Conservation (phyloP, 2,888 invertebrate genomes). For the Achlya flavicornis region DNA sequence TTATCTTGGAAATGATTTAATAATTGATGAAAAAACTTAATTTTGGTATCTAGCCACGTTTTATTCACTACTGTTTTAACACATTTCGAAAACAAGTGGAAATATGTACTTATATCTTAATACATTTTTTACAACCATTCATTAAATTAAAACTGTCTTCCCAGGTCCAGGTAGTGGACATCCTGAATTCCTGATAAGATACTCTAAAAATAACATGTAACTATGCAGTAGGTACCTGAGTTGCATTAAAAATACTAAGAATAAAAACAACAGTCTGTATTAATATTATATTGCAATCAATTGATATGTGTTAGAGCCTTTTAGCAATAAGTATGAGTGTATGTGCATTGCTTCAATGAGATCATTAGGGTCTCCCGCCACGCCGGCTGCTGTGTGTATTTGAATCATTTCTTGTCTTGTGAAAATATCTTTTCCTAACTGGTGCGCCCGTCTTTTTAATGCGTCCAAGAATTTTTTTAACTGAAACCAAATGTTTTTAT, state of each 20-base stretch:
- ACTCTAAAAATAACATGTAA: too few relatives aligned
- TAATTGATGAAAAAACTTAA: too few relatives aligned
- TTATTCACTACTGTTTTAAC: too few relatives aligned
- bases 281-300: slow-evolving; percentile 61
- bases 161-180: too few relatives aligned
- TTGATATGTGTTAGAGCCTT: slow-evolving; percentile 89
- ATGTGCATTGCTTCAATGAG: slow-evolving; percentile 91
- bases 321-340: slow-evolving; percentile 93
- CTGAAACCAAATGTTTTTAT: slow-evolving; percentile 65
- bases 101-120: too few relatives aligned
- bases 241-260: not conserved
- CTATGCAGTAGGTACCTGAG: too few relatives aligned
- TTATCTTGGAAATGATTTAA: too few relatives aligned
- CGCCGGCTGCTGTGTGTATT: slow-evolving; percentile 86
- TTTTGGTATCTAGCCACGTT: too few relatives aligned
- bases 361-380: slow-evolving; percentile 86
- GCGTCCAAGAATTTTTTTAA: slow-evolving; percentile 88
- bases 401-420: slow-evolving; percentile 90
- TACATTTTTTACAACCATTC: too few relatives aligned
- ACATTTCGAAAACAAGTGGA: too few relatives aligned
- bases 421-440: slow-evolving; percentile 88
- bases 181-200: too few relatives aligned
- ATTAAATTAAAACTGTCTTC: too few relatives aligned
- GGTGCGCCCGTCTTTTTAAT: slow-evolving; percentile 86
- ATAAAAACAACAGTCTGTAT: slow-evolving; percentile 9